phyloP scores from a whole-genome alignment of 2,113 vertebrate genomes.

The Stictonetta naevosa region DNA sequence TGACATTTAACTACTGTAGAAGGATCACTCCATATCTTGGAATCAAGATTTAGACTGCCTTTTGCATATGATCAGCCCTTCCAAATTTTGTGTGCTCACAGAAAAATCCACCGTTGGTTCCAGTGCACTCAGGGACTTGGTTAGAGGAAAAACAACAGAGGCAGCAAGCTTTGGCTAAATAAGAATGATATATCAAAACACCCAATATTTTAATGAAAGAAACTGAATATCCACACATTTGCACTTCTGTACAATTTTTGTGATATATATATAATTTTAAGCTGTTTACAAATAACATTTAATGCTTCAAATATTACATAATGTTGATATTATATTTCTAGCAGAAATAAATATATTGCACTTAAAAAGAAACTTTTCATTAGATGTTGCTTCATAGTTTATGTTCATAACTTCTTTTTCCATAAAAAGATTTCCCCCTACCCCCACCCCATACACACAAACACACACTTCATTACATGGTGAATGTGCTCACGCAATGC shows the following conservation, averaged over 20 bases:
- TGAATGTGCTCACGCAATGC: constrained; percentile 77
- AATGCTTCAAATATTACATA: constrained; percentile 92
- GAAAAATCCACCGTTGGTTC: neutral
- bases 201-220: constrained; percentile 81
- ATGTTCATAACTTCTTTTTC: constrained; percentile 77
- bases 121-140: neutral
- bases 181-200: constrained; percentile 70
- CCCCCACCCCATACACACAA: constrained; percentile 57
- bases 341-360: constrained; percentile 99
- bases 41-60: neutral
- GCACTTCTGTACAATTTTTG: constrained; percentile 81
- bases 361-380: constrained; percentile 88
- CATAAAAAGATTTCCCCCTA: constrained; percentile 78
- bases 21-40: neutral
- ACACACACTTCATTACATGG: constrained; percentile 73
- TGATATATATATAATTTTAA: constrained; percentile 89
- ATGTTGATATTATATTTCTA: constrained; percentile 90
- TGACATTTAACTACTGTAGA: neutral
- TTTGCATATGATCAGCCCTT: neutral
- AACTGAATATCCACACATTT: constrained; percentile 77
- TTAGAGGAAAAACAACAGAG: neutral
- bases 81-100: fast-evolving
- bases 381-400: constrained; percentile 79
- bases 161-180: neutral
- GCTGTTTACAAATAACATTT: constrained; percentile 94